These are phyloP conservation scores for Stictonetta naevosa DNA, from an alignment of 2,113 vertebrate species.

Conservation along the genomic window DNA sequence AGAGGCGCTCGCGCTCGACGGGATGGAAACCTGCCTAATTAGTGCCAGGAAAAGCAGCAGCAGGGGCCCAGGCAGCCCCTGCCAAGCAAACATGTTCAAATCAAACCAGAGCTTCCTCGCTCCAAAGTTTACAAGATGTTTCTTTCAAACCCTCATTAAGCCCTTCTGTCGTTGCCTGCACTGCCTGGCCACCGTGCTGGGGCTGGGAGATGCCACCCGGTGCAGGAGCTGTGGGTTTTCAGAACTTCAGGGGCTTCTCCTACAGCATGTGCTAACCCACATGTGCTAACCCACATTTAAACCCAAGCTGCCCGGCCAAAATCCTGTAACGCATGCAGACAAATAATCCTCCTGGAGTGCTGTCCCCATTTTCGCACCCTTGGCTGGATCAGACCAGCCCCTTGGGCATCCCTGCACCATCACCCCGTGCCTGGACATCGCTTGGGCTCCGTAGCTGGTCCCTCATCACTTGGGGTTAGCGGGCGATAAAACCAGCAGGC, in stretches of 20 bases:
- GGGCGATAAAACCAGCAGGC: neutral
- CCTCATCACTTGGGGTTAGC: neutral
- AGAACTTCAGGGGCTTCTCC: neutral
- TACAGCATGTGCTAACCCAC: accelerated
- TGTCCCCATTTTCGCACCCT: neutral
- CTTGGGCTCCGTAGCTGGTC: neutral
- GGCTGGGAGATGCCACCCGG: neutral
- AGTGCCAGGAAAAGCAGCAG: conserved; percentile 20
- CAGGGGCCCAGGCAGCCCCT: conserved; percentile 31
- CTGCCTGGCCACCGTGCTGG: accelerated
- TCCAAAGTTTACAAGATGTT: conserved; percentile 63
- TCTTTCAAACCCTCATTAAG: conserved; percentile 44
- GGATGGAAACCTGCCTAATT: conserved; percentile 51
- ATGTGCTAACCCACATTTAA: neutral
- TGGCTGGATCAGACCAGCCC: neutral
- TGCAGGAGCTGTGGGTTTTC: accelerated
- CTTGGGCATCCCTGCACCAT: neutral
- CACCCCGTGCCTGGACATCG: accelerated
- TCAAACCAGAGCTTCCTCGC: conserved; percentile 31
- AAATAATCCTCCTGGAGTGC: accelerated
- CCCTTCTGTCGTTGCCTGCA: neutral
- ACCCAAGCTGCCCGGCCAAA: neutral
- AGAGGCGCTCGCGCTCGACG: neutral
- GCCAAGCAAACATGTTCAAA: conserved; percentile 40
- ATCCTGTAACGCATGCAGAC: neutral